phyloP scores from a whole-genome alignment of 1,140 invertebrate species.

The Potamilus streckersoni region DNA sequence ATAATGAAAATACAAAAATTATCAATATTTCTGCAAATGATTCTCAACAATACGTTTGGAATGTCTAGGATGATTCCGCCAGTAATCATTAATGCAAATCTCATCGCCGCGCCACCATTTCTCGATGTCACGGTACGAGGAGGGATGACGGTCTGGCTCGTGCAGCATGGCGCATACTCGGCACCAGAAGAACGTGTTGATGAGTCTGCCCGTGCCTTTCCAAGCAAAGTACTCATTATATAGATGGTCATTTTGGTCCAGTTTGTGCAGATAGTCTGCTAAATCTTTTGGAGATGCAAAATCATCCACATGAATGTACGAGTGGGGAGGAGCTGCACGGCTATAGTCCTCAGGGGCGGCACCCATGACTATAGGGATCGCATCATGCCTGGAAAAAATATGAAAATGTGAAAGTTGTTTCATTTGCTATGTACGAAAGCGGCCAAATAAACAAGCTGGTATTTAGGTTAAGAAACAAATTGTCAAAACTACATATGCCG shows the following conservation, averaged over 20 bases:
- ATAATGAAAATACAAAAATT: no score
- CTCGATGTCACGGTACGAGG: slow-evolving; percentile 23
- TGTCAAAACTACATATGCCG: no score
- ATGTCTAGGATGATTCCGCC: slow-evolving; percentile 12
- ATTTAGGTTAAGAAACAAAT: no score
- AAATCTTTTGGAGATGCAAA: slow-evolving; percentile 52
- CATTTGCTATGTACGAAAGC: not conserved
- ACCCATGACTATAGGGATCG: slow-evolving; percentile 96
- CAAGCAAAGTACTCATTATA: slow-evolving; percentile 69
- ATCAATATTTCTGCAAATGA: no score
- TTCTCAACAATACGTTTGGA: no score
- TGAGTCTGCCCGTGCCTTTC: slow-evolving; percentile 61
- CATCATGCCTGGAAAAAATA: slow-evolving; percentile 77
- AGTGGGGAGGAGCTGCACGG: slow-evolving; percentile 79
- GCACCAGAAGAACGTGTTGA: slow-evolving; percentile 84
- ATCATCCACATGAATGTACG: slow-evolving; percentile 64
- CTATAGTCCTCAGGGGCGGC: slow-evolving; percentile 88
- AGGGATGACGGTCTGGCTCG: slow-evolving; percentile 38
- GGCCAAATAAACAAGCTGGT: not conserved
- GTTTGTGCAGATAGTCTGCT: slow-evolving; percentile 60
- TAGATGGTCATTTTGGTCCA: slow-evolving; percentile 62
- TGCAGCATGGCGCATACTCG: slow-evolving; percentile 81
- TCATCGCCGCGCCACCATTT: slow-evolving; percentile 37
- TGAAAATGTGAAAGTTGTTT: not conserved
- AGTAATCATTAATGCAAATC: slow-evolving; percentile 34